Base-by-base conservation (phyloP, 2,797 vertebrate genomes). In the Otus scops region DNA sequence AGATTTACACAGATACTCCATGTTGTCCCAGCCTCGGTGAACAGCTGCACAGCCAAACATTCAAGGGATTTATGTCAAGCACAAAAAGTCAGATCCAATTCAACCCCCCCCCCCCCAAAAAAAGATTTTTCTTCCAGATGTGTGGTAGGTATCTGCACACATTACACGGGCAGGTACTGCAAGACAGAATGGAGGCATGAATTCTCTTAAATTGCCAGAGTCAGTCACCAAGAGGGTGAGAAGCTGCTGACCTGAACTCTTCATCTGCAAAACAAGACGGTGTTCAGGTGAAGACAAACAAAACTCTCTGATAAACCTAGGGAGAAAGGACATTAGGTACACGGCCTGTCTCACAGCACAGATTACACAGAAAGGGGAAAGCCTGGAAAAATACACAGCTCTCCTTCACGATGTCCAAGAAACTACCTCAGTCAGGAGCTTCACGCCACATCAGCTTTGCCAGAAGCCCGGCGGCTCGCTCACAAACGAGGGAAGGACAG, bases 81-180 rank as follows among this genome's bases (percentile, higher is more conserved):
- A 61, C 18, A n/a, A 12, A 53, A 75, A 50, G 14, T 7, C 80
- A 50, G 22, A 39, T 14, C 3, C 21, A 45, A 32, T 10, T 23
- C 38, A 85, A 68, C 2, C 4, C 23, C 4, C 14, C 13, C 18
- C 14, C 13, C 18, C 13, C 10, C 24, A 41, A 67, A 67, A 1
- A 14, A 12, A 23, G 8, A 53, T 10, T 24, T 22, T 39, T 67
- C 32, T 32, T 17, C 50, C 57, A 36, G 20, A 24, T 5, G 10
- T 3, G 7, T 3, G 8, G 61, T 7, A 18, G 17, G 5, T 7
- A 56, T n/a, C 19, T 28, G 50, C 28, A 23, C 1, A 1, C 2
- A 0, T 23, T 28, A 36, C n/a, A 56, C 11, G 63, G 65, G 15
- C 0, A 7, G 18, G 27, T 20, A n/a, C 32, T 47, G n/a, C 27